phyloP scores from a whole-genome alignment of 2,113 vertebrate species.

The Anoplopoma fimbria region DNA sequence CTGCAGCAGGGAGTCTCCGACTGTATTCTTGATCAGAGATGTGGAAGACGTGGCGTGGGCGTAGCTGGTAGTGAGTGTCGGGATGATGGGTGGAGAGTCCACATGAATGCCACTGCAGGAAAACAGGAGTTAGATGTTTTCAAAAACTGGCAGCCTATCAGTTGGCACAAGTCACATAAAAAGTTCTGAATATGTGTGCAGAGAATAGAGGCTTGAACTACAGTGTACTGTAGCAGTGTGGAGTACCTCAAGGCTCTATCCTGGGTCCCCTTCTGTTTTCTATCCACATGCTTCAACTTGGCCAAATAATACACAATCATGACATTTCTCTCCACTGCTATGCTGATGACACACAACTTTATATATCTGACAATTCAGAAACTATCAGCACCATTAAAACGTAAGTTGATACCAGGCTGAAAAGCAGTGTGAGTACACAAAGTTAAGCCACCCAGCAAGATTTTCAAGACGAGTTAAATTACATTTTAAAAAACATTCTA shows the following conservation, averaged over 20 bases:
- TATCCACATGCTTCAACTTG: not conserved
- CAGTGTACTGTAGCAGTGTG: not conserved
- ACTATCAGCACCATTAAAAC: too few relatives aligned
- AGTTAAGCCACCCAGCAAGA: too few relatives aligned
- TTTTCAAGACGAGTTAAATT: too few relatives aligned
- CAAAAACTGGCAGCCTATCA: not conserved
- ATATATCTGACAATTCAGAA: too few relatives aligned
- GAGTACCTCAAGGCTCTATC: not conserved
- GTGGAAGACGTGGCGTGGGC: constrained; percentile 79
- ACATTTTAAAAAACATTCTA: too few relatives aligned
- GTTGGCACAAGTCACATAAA: not conserved
- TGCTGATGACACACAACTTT: not conserved
- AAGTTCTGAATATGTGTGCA: not conserved
- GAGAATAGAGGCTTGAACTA: not conserved
- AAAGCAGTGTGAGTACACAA: too few relatives aligned
- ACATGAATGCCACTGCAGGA: constrained; percentile 59
- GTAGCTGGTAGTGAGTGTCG: constrained; percentile 86
- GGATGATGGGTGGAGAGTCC: constrained; percentile 57
- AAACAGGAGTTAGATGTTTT: not conserved
- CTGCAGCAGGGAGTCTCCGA: constrained; percentile 83
- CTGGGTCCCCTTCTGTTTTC: not conserved
- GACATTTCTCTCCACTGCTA: not conserved
- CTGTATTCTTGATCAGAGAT: constrained; percentile 79
- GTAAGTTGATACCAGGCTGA: too few relatives aligned
- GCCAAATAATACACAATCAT: not conserved